Evolutionary conservation across 2,888 invertebrate species (phyloP).

Genomic region (Liodrosophila aerea): DNA sequence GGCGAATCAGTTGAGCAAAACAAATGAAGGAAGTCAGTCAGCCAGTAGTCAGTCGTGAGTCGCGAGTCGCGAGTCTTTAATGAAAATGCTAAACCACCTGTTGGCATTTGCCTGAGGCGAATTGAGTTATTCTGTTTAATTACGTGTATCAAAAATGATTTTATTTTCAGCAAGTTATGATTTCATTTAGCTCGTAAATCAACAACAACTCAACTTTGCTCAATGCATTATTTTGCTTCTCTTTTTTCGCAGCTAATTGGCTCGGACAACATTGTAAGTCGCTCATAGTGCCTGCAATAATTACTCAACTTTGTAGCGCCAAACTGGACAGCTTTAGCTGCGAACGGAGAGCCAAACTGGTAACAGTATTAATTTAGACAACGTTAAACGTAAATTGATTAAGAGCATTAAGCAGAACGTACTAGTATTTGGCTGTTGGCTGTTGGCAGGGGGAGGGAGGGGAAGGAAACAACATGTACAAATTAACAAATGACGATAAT

Average conservation of each 20-base stretch:
- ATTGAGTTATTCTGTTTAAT: too few species aligned
- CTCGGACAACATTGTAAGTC: slow-evolving; percentile 38
- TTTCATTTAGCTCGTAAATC: neutral
- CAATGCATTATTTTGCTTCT: slow-evolving; percentile 14
- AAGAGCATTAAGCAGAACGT: slow-evolving; percentile 49
- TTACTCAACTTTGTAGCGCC: slow-evolving; percentile 12
- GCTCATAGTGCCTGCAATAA: slow-evolving; percentile 4
- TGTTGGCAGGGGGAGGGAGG: neutral
- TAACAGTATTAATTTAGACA: slow-evolving; percentile 62
- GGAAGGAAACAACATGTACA: slow-evolving; percentile 25
- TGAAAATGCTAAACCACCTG: neutral
- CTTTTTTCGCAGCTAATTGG: slow-evolving; percentile 48
- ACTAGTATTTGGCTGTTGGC: too few species aligned
- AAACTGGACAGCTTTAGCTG: slow-evolving; percentile 12
- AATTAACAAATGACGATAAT: slow-evolving; percentile 60
- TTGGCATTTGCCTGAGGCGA: neutral
- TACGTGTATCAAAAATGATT: too few species aligned
- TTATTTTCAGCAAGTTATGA: slow-evolving; percentile 3
- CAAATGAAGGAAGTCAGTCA: slow-evolving; percentile 25
- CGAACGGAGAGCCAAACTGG: slow-evolving; percentile 22
- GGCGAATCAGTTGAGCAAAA: slow-evolving; percentile 39
- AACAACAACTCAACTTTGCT: neutral
- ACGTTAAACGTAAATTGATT: slow-evolving; percentile 70
- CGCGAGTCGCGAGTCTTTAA: too few species aligned
- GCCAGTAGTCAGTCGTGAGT: neutral